Evolutionary conservation across 2,888 invertebrate genomes (phyloP).

Genomic region (Drosophila leonis): DNA sequence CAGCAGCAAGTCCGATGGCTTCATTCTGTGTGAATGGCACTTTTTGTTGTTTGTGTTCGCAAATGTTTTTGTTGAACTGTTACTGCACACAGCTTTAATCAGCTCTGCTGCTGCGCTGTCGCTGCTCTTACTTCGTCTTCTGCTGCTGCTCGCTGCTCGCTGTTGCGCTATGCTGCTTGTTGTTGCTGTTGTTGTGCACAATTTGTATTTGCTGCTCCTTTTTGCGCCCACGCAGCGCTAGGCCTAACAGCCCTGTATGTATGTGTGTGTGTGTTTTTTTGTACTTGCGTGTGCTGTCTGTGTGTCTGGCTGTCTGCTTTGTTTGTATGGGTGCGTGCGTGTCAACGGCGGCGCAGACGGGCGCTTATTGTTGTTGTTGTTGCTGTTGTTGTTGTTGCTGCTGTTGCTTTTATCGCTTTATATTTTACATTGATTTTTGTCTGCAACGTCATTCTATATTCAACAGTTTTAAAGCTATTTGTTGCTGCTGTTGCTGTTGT

Average conservation of each 20-base stretch:
- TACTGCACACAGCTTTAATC: constrained; percentile 15
- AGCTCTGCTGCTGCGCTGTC: constrained; percentile 8
- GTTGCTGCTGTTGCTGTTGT: constrained; percentile 27
- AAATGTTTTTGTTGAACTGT: constrained; percentile 30
- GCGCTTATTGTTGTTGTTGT: constrained; percentile 32
- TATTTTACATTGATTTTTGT: constrained; percentile 79
- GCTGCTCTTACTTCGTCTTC: constrained; percentile 7
- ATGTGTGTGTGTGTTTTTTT: constrained; percentile 22
- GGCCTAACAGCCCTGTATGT: constrained; percentile 27
- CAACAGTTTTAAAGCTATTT: constrained; percentile 75
- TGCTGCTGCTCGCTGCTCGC: constrained; percentile 16
- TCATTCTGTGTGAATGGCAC: constrained; percentile 68
- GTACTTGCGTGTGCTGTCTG: constrained; percentile 22
- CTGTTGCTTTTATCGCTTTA: constrained; percentile 66
- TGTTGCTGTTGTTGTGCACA: constrained; percentile 25
- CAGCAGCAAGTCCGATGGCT: constrained; percentile 82
- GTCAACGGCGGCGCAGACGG: constrained; percentile 51
- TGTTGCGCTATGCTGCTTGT: constrained; percentile 33
- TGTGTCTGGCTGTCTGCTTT: constrained; percentile 32
- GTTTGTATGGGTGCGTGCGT: constrained; percentile 40
- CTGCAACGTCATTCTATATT: constrained; percentile 82
- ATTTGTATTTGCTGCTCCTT: constrained; percentile 35
- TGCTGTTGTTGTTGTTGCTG: constrained; percentile 34
- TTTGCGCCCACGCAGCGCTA: constrained; percentile 20
- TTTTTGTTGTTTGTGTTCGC: constrained; percentile 6